Conservation (phyloP, 2,888 invertebrate genomes). For the Agonopterix arenella region DNA sequence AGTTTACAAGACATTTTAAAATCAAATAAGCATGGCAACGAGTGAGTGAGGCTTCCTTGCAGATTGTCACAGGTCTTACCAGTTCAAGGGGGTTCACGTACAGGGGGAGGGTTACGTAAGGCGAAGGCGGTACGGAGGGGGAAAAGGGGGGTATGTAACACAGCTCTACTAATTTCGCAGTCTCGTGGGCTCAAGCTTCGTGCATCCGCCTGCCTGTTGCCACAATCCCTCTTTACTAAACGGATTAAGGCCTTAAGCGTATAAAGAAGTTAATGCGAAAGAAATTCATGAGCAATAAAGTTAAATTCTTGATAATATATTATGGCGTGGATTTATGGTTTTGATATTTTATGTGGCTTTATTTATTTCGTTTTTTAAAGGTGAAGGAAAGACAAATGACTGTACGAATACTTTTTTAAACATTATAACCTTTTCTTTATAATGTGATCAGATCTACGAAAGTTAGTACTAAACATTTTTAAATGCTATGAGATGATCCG, state of each 20-base stretch:
- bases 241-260: slow-evolving; percentile 40
- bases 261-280: slow-evolving; percentile 40
- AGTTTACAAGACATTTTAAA: too few species aligned
- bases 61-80: neutral
- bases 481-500: too few species aligned
- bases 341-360: too few species aligned
- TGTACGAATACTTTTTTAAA: too few species aligned
- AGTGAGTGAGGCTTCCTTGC: neutral
- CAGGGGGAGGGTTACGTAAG: slow-evolving; percentile 26
- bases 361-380: too few species aligned
- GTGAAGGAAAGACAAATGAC: too few species aligned
- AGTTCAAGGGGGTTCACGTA: slow-evolving; percentile 18
- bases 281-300: slow-evolving; percentile 17
- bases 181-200: slow-evolving; percentile 43
- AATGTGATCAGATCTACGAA: too few species aligned
- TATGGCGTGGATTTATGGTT: too few species aligned
- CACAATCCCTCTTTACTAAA: slow-evolving; percentile 41
- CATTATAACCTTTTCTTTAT: too few species aligned
- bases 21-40: neutral
- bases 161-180: slow-evolving; percentile 55
- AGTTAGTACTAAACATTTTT: too few species aligned
- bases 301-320: slow-evolving; percentile 5
- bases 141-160: slow-evolving; percentile 31
- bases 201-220: slow-evolving; percentile 37
- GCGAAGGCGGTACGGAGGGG: slow-evolving; percentile 5